Evolutionary conservation across 1,140 invertebrate genomes (phyloP), one percentile per base, ranked within the genome.

Genomic region (Orius laevigatus): DNA sequence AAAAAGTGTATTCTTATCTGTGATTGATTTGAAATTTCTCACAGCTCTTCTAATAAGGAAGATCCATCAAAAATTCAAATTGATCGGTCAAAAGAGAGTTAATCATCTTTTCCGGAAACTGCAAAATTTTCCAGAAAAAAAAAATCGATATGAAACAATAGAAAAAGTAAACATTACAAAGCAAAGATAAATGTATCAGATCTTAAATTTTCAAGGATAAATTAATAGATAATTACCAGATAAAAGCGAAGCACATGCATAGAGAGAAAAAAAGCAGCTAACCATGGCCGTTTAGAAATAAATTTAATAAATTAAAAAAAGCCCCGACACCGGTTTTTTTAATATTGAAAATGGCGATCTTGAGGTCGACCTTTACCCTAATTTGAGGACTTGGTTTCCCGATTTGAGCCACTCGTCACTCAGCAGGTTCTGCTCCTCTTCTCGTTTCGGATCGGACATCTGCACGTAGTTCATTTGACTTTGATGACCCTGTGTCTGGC

Each of bases 351-450:
- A 19, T 42, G 25, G 8, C 25, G 25, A 25, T n/a, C n/a, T n/a
- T n/a, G n/a, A n/a, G n/a, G 20, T 25, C 10, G 42, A 46, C 25
- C 11, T n/a, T 53, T 80, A 90, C 85, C 84, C 90, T 65, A 95
- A 72, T 72, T 92, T 92, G 66, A 94, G 80, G 67, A 85, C 84
- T 51, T 56, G 56, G 66, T 89, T 88, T 66, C 85, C 84, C 63
- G 85, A 79, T 65, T 85, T 78, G 58, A 89, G 75, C 61, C 83
- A 85, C 70, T 95, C 90, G 71, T 94, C 91, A 62, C 89, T 88
- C 60, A 95, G 76, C 59, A 95, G 76, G 59, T 86, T 82, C 70
- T 85, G 85, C 68, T 95, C 90, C 70, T 95, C 90, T 66, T 88
- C 84, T 60, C 84, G 78, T 65, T 84, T 81, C 65, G 84, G 81